These are phyloP conservation scores for Myiagra hebetior DNA, from an alignment of 2,113 vertebrate species.

Conservation along the genomic window DNA sequence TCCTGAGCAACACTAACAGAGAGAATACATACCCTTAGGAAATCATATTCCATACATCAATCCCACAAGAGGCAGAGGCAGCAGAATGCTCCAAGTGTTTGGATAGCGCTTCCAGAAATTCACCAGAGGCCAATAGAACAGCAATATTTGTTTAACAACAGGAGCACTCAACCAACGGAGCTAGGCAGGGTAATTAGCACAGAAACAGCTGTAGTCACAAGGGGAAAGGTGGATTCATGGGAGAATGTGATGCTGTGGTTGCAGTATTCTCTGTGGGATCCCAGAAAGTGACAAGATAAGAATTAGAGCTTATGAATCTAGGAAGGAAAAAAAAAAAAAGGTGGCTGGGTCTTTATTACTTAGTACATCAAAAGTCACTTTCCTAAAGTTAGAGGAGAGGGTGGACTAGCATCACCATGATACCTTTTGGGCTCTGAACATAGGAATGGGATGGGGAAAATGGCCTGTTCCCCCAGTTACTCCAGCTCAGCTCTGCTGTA, in stretches of 20 bases:
- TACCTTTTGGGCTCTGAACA: background rate
- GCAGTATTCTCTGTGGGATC: background rate
- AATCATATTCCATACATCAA: background rate
- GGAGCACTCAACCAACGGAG: background rate
- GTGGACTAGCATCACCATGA: background rate
- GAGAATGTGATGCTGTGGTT: background rate
- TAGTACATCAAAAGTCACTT: background rate
- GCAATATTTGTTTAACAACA: constrained; percentile 14
- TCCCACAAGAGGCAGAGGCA: background rate
- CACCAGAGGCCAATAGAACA: background rate
- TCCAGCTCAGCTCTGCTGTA: background rate
- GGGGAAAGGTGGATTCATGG: background rate
- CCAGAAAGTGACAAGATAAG: background rate
- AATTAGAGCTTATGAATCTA: background rate
- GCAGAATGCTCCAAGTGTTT: background rate
- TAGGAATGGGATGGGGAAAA: background rate
- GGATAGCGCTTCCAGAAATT: background rate
- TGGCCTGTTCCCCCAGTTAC: background rate
- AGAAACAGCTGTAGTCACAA: constrained; percentile 20
- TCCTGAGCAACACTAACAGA: background rate
- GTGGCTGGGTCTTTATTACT: background rate
- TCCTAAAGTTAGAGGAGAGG: background rate
- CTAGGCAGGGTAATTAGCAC: background rate
- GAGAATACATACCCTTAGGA: background rate
- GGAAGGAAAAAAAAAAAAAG: background rate